Evolutionary conservation across 1,140 invertebrate genomes (phyloP).

Genomic region (Drosophila seguyi): DNA sequence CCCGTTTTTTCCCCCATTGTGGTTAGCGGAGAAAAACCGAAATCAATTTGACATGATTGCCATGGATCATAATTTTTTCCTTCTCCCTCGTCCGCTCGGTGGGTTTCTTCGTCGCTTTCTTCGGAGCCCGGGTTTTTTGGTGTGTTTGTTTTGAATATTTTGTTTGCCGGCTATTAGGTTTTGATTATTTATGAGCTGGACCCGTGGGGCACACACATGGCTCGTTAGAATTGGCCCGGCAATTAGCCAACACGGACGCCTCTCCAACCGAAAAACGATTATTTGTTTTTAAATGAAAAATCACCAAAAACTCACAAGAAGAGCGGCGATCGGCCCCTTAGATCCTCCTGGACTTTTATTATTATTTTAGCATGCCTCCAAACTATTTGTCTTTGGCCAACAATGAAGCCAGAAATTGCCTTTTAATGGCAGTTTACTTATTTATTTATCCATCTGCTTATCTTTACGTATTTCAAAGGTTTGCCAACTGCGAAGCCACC

Average conservation of each 20-base stretch:
- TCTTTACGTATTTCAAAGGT: slow-evolving; percentile 30
- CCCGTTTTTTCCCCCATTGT: slow-evolving; percentile 22
- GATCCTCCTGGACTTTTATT: slow-evolving; percentile 30
- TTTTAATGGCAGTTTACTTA: slow-evolving; percentile 72
- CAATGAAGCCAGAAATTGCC: slow-evolving; percentile 61
- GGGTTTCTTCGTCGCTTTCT: slow-evolving; percentile 24
- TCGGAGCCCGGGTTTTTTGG: slow-evolving; percentile 3
- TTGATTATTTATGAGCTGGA: slow-evolving; percentile 68
- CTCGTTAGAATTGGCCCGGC: slow-evolving; percentile 54
- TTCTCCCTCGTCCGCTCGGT: slow-evolving; percentile 24
- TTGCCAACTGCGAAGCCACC: slow-evolving; percentile 7
- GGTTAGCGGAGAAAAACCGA: slow-evolving; percentile 35
- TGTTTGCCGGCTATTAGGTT: slow-evolving; percentile 64
- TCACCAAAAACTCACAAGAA: slow-evolving; percentile 30
- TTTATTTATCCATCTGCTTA: slow-evolving; percentile 49
- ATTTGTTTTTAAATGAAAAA: slow-evolving; percentile 55
- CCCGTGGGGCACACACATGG: slow-evolving; percentile 39
- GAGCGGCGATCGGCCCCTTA: slow-evolving; percentile 20
- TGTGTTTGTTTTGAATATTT: slow-evolving; percentile 59
- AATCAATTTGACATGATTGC: slow-evolving; percentile 81
- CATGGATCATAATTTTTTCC: slow-evolving; percentile 72
- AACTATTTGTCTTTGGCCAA: slow-evolving; percentile 69
- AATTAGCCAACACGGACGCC: slow-evolving; percentile 50
- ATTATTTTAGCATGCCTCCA: slow-evolving; percentile 50
- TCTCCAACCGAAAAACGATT: slow-evolving; percentile 35